Evolutionary conservation across 2,113 vertebrate species (phyloP).

Genomic region (Pholis gunnellus): DNA sequence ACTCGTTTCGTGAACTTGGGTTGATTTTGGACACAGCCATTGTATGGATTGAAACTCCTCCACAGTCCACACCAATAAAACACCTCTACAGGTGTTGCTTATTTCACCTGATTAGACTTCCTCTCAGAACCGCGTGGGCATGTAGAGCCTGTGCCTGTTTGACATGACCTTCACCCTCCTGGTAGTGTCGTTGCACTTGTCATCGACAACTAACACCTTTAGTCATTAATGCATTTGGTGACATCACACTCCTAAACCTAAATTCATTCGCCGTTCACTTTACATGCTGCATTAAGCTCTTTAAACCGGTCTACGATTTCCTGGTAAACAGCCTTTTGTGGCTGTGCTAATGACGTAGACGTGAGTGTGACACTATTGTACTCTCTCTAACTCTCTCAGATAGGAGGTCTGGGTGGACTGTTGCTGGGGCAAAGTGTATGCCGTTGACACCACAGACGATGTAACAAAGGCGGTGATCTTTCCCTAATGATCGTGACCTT

Average conservation of each 20-base stretch:
- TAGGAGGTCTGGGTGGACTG: neutral
- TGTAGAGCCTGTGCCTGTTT: neutral
- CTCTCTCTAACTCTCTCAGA: neutral
- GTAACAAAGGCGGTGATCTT: conserved; percentile 7
- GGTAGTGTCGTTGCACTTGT: neutral
- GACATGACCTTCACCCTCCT: neutral
- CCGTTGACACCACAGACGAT: neutral
- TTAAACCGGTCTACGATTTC: neutral
- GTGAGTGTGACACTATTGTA: neutral
- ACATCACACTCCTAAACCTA: neutral
- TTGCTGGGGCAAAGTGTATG: neutral
- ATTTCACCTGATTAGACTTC: neutral
- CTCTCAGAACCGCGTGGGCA: neutral
- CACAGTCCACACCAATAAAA: neutral
- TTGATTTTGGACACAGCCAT: neutral
- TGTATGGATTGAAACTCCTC: neutral
- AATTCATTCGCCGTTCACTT: neutral
- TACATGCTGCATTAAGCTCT: neutral
- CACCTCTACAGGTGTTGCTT: neutral
- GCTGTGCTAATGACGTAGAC: no score
- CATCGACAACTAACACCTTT: neutral
- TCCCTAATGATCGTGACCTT: conserved; percentile 14
- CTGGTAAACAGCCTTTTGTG: neutral
- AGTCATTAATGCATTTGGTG: neutral
- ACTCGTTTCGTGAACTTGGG: neutral